Evolutionary conservation across 2,797 vertebrate genomes (phyloP).

Genomic region (Paramormyrops hopkinsi): DNA sequence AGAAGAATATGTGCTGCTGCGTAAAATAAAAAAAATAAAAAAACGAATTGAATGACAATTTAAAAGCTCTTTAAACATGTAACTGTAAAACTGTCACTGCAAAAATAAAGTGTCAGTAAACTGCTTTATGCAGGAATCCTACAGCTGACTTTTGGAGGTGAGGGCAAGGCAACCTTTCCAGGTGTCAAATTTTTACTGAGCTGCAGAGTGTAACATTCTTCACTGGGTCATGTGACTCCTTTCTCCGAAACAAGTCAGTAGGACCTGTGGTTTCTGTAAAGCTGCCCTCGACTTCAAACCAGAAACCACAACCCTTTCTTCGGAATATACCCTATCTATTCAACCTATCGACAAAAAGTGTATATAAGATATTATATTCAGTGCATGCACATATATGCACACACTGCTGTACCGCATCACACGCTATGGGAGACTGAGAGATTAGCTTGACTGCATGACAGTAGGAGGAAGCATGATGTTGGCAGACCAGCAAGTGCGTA

Average conservation of each 20-base stretch:
- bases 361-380: background rate
- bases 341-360: background rate
- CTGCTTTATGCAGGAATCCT: constrained; percentile 32
- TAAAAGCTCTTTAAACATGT: background rate
- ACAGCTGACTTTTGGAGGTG: constrained; percentile 39
- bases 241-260: constrained; percentile 12
- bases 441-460: background rate
- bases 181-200: constrained; percentile 42
- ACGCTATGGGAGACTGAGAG: background rate
- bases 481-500: background rate
- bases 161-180: constrained; percentile 29
- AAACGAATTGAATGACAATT: background rate
- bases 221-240: constrained; percentile 33
- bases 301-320: background rate
- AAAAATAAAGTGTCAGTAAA: background rate
- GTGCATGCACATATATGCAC: background rate
- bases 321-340: background rate
- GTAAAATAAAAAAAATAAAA: background rate
- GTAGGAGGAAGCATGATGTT: background rate
- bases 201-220: constrained; percentile 28
- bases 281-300: background rate
- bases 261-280: background rate
- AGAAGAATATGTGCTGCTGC: background rate
- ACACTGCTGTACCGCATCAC: background rate
- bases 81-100: background rate